Conservation (phyloP, 2,113 vertebrate species). For the Oxyura jamaicensis region DNA sequence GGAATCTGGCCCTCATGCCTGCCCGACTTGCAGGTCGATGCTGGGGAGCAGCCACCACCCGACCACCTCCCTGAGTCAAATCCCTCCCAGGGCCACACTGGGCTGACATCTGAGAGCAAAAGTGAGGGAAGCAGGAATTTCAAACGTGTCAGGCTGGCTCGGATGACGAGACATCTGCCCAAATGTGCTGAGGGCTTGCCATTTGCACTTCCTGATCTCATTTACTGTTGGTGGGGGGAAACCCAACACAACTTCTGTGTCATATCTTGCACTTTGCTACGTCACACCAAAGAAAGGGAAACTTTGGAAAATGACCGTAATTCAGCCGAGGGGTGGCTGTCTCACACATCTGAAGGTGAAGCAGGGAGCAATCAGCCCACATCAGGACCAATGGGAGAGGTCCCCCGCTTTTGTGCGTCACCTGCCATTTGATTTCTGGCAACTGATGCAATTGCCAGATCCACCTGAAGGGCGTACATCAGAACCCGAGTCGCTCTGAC, state of each 20-base stretch:
- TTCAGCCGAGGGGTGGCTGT: neutral
- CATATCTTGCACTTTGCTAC: neutral
- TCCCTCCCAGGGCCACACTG: neutral
- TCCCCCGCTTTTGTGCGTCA: neutral
- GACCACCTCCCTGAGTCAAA: neutral
- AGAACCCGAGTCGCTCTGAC: neutral
- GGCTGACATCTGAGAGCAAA: neutral
- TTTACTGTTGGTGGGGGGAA: constrained; percentile 17
- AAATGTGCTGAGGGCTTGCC: neutral
- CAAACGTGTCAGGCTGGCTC: neutral
- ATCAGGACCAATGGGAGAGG: neutral
- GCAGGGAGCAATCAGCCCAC: neutral
- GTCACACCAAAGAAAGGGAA: neutral
- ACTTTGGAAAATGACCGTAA: neutral
- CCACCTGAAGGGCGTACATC: neutral
- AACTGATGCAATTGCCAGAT: neutral
- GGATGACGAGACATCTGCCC: neutral
- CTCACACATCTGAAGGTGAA: neutral
- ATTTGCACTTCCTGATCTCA: neutral
- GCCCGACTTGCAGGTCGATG: neutral
- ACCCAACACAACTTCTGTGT: neutral
- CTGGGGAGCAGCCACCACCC: neutral
- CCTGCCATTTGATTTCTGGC: neutral
- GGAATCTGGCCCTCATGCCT: neutral
- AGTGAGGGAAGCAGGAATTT: neutral